Conservation (phyloP, 2,888 invertebrate genomes). For the Drosophila helvetica region DNA sequence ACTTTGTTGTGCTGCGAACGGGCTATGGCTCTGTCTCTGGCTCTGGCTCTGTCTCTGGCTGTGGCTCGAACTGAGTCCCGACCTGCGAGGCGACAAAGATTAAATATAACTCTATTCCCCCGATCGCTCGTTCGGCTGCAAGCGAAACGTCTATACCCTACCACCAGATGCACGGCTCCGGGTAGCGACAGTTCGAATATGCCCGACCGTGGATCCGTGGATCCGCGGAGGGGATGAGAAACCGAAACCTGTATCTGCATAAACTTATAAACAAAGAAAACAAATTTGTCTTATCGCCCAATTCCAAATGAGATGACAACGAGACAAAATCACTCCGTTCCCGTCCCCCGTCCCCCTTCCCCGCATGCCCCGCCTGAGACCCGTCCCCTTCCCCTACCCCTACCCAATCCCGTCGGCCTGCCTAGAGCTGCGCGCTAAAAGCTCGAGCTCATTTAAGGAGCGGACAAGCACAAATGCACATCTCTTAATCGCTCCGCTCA, state of each 20-base stretch:
- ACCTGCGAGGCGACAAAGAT: conserved; percentile 75
- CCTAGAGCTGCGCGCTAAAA: conserved; percentile 67
- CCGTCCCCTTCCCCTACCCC: not conserved
- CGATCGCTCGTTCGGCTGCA: conserved; percentile 32
- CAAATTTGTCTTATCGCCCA: conserved; percentile 83
- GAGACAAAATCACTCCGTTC: conserved; percentile 74
- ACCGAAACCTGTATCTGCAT: conserved; percentile 73
- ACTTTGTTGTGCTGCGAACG: conserved; percentile 31
- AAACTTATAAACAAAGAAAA: conserved; percentile 76
- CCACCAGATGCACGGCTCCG: not conserved
- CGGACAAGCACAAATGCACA: conserved; percentile 81
- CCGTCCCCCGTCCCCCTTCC: not conserved
- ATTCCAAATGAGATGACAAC: conserved; percentile 83
- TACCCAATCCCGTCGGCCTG: conserved; percentile 3
- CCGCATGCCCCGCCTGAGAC: not conserved
- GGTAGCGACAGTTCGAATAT: not conserved
- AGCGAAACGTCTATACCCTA: conserved; percentile 34
- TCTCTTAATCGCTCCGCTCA: conserved; percentile 82
- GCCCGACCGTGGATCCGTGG: conserved; percentile 2
- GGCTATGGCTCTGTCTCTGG: conserved; percentile 2
- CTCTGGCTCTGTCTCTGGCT: not conserved
- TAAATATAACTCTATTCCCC: conserved; percentile 69
- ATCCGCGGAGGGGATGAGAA: conserved; percentile 30
- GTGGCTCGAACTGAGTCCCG: conserved; percentile 19
- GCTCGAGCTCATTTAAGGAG: conserved; percentile 80